Evolutionary conservation across 2,888 invertebrate species (phyloP), one percentile per base, ranked within the genome.

Genomic region (Timema podura): DNA sequence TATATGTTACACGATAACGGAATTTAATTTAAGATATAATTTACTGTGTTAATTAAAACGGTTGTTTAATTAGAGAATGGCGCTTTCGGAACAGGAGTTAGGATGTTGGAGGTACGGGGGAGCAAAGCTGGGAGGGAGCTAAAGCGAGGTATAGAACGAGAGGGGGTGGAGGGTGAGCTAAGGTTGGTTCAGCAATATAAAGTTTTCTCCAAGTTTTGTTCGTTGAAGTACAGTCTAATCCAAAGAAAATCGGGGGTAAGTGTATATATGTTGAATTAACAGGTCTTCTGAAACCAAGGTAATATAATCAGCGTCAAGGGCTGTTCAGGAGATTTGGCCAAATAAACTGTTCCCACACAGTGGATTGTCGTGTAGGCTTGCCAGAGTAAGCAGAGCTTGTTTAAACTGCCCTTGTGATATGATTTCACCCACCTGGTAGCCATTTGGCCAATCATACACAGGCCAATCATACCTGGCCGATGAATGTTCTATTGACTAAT

Each of bases 41-140:
- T 82, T 81, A 82, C 79, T 77, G 79, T 79, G 81, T 82, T 83
- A 82, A 83, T 82, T 82, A 83, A 82, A 82, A 82, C 82, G 81
- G 81, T 79, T 80, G 82, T 82, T 83, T 82, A 82, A 82, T 82
- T 82, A 82, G 80, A 80, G 70, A 68, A 67, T 64, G 68, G 71
- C 49, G 70, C 47, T 10, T 30, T 77, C 79, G 79, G 80, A 80
- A 80, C 79, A 80, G 79, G 80, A 79, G 77, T 77, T 57, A 49
- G 68, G 71, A n/a, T 51, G 11, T 51, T n/a, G 30, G 61, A 44
- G 48, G 64, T 9, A 15, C 7, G 16, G 66, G 54, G 48, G 47
- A 49, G 47, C 54, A 16, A 54, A 54, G 64, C 15, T 48, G 0
- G 6, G 48, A 8, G 57, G 54, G 44, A 59, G 48, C 48, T 64